phyloP scores from a whole-genome alignment of 2,888 invertebrate species.

The Macrosiphum euphorbiae region DNA sequence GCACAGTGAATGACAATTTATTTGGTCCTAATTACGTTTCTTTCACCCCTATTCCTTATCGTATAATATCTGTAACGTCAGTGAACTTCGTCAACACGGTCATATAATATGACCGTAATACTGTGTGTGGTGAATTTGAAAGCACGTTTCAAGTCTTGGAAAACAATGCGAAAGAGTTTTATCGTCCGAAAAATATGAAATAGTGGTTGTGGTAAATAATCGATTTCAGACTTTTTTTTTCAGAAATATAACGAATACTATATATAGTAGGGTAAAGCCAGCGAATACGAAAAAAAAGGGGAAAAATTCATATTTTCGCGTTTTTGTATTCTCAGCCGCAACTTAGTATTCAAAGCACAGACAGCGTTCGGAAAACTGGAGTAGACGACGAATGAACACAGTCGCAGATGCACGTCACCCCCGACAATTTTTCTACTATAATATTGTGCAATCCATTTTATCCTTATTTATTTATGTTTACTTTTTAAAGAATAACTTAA shows the following conservation, averaged over 20 bases:
- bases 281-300: neutral
- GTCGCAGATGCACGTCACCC: slow-evolving; percentile 48
- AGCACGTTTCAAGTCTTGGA: slow-evolving; percentile 29
- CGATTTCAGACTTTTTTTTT: slow-evolving; percentile 54
- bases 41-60: neutral
- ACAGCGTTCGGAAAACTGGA: slow-evolving; percentile 50
- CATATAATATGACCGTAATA: slow-evolving; percentile 26
- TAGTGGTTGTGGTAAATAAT: slow-evolving; percentile 45
- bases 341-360: slow-evolving; percentile 64
- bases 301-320: slow-evolving; percentile 58
- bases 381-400: slow-evolving; percentile 58
- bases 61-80: slow-evolving; percentile 25
- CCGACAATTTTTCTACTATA: slow-evolving; percentile 52
- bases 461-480: slow-evolving; percentile 17
- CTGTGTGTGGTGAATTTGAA: slow-evolving; percentile 41
- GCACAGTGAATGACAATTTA: slow-evolving; percentile 58
- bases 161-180: slow-evolving; percentile 48
- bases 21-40: slow-evolving; percentile 61
- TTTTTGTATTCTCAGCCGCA: slow-evolving; percentile 27
- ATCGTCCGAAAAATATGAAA: slow-evolving; percentile 30
- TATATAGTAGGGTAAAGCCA: slow-evolving; percentile 1
- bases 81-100: slow-evolving; percentile 49
- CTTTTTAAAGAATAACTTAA: slow-evolving; percentile 4
- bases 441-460: slow-evolving; percentile 34
- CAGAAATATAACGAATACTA: slow-evolving; percentile 47